Evolutionary conservation across 2,888 invertebrate genomes (phyloP).

Genomic region (Tyria jacobaeae): DNA sequence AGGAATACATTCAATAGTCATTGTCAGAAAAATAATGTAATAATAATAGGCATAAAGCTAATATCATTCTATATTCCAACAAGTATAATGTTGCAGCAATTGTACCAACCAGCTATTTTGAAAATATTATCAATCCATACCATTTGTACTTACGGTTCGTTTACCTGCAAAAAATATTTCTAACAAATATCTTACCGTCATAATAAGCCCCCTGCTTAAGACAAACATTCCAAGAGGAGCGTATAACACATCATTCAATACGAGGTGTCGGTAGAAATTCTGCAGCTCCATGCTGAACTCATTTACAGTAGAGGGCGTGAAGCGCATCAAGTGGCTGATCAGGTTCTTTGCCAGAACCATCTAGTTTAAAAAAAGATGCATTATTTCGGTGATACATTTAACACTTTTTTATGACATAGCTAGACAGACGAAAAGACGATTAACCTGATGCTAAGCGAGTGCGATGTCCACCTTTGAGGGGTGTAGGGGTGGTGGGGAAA

Average conservation of each 20-base stretch:
- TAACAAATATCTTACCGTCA: constrained; percentile 24
- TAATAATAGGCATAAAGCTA: too few species aligned
- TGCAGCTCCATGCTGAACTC: constrained; percentile 29
- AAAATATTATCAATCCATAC: too few species aligned
- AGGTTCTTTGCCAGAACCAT: constrained; percentile 32
- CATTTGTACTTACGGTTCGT: too few species aligned
- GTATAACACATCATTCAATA: constrained; percentile 33
- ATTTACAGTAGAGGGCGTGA: constrained; percentile 11
- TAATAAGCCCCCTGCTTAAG: constrained; percentile 33
- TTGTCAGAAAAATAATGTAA: too few species aligned
- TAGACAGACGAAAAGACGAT: too few species aligned
- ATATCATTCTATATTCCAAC: too few species aligned
- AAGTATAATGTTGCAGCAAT: neutral
- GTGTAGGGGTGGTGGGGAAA: too few species aligned
- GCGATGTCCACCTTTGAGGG: too few species aligned
- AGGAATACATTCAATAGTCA: too few species aligned
- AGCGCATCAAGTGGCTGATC: constrained; percentile 34
- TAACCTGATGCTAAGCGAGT: too few species aligned
- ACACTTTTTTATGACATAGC: neutral
- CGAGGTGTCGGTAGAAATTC: constrained; percentile 36
- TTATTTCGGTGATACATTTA: neutral
- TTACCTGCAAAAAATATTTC: neutral
- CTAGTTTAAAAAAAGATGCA: constrained; percentile 11
- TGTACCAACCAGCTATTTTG: too few species aligned
- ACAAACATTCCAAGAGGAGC: constrained; percentile 42